Evolutionary conservation across 1,140 invertebrate species (phyloP), one percentile per base, ranked within the genome.

Genomic region (Tetranychus cinnabarinus): DNA sequence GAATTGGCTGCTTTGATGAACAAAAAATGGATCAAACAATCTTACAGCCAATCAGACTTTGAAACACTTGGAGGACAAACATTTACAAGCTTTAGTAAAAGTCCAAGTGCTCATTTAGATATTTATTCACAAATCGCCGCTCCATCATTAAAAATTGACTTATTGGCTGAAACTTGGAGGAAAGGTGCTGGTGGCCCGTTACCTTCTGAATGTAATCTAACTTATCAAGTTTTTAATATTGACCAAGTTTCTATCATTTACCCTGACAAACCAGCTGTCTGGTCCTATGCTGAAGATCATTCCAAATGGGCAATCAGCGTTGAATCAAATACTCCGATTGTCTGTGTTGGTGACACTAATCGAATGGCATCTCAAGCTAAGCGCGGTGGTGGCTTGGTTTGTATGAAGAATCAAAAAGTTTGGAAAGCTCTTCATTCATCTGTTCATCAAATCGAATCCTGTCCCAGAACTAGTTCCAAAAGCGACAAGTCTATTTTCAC

Each of bases 321-420:
- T 1, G 72, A 75, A 63, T 72, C 69, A 71, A 56, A 35, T n/a
- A 66, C 60, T 56, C 71, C 76, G 54, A 90, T 85, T 84, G 78
- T 83, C 61, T 96, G 91, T 70, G 80, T 95, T 15, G 88, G 86
- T 13, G 90, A 93, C 70, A 89, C 95, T 33, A 96, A 96, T 71
- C 78, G 90, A 77, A 82, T 84, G 71, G 69, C 78, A 65, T 77
- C 79, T 10, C 88, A 92, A 74, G 78, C 80, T 61, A 70, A 76
- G 0, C 76, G 87, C 63, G 86, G 84, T 0, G 88, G 88, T 23
- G 86, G 87, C 46, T 84, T 84, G 0, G 80, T 88, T 6, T 92
- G 88, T 68, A 31, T 56, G 12, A 56, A 36, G 10, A 56, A 56
- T 56, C 37, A 36, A 8, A 5, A 13, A 6, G 55, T 39, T 36